Evolutionary conservation across 2,797 vertebrate genomes (phyloP), one percentile per base, ranked within the genome.

Genomic region (Manis crassicaudata): DNA sequence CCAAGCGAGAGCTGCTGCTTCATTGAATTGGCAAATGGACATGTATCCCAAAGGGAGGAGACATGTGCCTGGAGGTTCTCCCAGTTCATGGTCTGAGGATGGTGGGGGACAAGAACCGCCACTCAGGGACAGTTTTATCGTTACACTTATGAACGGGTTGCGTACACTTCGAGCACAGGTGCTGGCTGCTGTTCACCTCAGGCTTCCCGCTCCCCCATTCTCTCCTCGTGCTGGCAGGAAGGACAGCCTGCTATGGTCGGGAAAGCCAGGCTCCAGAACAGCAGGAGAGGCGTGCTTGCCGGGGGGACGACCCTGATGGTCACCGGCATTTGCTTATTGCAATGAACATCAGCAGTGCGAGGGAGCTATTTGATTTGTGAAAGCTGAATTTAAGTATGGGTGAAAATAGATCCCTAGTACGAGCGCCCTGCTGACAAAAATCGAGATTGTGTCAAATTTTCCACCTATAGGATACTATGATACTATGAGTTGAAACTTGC

Each of bases 161-260:
- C 43, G 96, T 92, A 86, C 65, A 40, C 52, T 82, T 52, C 54
- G 76, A 92, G 52, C n/a, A 43, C 7, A 52, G 77, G 92, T 65
- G 29, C n/a, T 52, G 14, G 56, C 63, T n/a, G 6, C 72, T 87
- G 46, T 79, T 52, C 95, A 29, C 35, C 16, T 0, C 17, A 1
- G 37, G 17, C 76, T 40, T 27, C 0, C 25, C 7, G 2, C 21
- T 77, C 32, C 27, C 63, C 27, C 3, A 0, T 27, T 37, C 56
- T 4, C 50, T 63, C 0, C 46, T 67, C 46, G 67, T 54, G 80
- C 35, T 7, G 7, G 60, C 58, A 82, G 73, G 43, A 29, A 2
- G 86, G 43, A 43, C 75, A 65, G 68, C 67, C 32, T n/a, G 56
- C 35, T 50, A 9, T 18, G 46, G 46, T 21, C 56, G 32, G 77